These are phyloP conservation scores for Corythoichthys intestinalis DNA, from an alignment of 2,113 vertebrate species.

Conservation along the genomic window DNA sequence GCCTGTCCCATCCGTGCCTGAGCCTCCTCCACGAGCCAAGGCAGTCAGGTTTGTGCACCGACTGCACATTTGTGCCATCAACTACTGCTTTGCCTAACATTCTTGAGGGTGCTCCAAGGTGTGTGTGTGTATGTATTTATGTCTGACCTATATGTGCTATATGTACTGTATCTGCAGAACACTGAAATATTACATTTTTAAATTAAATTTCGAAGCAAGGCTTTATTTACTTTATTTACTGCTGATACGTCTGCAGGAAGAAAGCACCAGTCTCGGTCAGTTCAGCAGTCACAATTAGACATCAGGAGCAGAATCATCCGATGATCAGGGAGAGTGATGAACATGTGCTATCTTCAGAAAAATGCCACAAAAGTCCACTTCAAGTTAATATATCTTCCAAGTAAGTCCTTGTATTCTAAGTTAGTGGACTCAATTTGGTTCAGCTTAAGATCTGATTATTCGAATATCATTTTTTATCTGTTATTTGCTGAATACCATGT, in stretches of 20 bases:
- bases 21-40: conserved; percentile 2
- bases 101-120: not conserved
- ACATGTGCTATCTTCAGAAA: conserved; percentile 13
- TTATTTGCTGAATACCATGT: not conserved
- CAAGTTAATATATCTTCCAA: conserved; percentile 9
- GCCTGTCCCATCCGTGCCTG: not conserved
- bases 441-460: no score
- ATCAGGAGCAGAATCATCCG: not conserved
- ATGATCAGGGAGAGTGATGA: conserved; percentile 42
- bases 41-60: conserved; percentile 31
- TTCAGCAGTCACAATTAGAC: not conserved
- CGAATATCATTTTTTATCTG: no score
- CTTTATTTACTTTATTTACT: no score
- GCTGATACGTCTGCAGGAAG: conserved; percentile 20
- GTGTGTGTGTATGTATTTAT: no score
- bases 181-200: no score
- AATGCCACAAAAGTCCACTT: not conserved
- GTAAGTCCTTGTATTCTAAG: conserved; percentile 28
- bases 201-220: no score
- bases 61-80: not conserved
- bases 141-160: no score
- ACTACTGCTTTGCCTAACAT: not conserved
- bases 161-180: no score
- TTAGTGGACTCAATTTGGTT: no score
- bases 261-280: conserved; percentile 4